Percentiles rank a stretch among this genome's conserved stretches.
These are phyloP conservation scores for Morpho achilles DNA, from an alignment of 2,888 invertebrate genomes.

Conservation along the genomic window DNA sequence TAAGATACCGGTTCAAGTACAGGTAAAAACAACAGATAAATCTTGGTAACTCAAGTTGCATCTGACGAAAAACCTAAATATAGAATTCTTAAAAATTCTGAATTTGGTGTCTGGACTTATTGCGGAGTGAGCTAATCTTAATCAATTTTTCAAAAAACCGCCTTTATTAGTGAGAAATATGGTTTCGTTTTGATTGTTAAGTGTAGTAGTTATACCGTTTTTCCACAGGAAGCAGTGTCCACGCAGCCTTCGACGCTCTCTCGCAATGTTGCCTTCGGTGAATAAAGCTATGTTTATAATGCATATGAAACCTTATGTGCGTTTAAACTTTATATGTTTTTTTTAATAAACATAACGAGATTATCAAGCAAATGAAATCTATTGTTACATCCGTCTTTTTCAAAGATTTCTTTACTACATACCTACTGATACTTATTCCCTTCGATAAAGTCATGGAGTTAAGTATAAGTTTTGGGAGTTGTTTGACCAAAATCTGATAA, in stretches of 20 bases:
- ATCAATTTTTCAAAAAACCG: not conserved
- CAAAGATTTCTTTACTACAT: too few species aligned
- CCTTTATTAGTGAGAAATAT: not conserved
- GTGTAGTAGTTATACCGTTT: constrained; percentile 24
- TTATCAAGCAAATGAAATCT: too few species aligned
- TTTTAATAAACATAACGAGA: too few species aligned
- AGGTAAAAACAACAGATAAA: not conserved
- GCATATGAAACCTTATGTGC: not conserved
- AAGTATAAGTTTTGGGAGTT: too few species aligned
- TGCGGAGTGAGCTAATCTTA: constrained; percentile 17
- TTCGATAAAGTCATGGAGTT: too few species aligned
- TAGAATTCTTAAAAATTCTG: constrained; percentile 18
- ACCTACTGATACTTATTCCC: too few species aligned
- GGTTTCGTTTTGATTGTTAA: constrained; percentile 5
- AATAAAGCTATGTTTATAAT: constrained; percentile 34
- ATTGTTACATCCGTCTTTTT: too few species aligned
- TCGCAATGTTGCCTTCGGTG: constrained; percentile 37
- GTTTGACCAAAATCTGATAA: too few species aligned
- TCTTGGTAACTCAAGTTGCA: not conserved
- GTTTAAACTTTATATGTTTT: too few species aligned
- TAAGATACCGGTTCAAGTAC: not conserved
- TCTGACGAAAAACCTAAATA: constrained; percentile 21
- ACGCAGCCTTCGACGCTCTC: constrained; percentile 49
- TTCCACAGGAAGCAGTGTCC: constrained; percentile 2
- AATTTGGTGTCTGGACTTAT: constrained; percentile 19